phyloP scores from a whole-genome alignment of 2,888 invertebrate genomes.

The Geotrupes spiniger region DNA sequence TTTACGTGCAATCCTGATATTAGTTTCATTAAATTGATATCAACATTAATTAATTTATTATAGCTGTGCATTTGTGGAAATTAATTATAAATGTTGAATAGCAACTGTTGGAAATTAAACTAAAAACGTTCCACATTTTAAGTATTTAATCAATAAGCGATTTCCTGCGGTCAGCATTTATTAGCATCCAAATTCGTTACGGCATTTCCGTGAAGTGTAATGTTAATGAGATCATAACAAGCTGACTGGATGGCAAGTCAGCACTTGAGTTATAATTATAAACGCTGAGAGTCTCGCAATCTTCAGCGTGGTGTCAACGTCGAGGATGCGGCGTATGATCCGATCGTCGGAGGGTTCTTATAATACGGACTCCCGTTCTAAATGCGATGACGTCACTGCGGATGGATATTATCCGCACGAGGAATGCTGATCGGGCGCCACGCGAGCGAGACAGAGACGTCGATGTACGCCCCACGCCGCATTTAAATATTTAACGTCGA shows the following conservation, averaged over 20 bases:
- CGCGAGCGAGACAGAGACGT: not conserved
- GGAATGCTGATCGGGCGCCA: conserved; percentile 21
- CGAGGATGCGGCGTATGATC: not conserved
- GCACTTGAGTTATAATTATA: conserved; percentile 18
- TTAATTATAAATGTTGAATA: no score
- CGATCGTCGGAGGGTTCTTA: not conserved
- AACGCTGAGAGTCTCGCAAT: conserved; percentile 3
- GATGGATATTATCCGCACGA: conserved; percentile 20
- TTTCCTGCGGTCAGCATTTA: conserved; percentile 1
- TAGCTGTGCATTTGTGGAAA: no score
- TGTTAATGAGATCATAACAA: conserved; percentile 19
- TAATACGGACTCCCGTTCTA: not conserved
- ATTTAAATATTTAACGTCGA: conserved; percentile 22
- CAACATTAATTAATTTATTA: no score
- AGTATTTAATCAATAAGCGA: no score
- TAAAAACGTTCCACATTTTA: no score
- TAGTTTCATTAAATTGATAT: no score
- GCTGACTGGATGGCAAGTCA: conserved; percentile 20
- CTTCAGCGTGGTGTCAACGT: no score
- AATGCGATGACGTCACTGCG: conserved; percentile 11
- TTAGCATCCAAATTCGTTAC: conserved; percentile 2
- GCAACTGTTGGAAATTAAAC: no score
- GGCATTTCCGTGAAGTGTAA: conserved; percentile 1
- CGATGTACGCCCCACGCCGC: not conserved
- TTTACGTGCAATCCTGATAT: no score